Evolutionary conservation across 1,140 invertebrate genomes (phyloP).

Genomic region (Pseudomyrmex concolor): DNA sequence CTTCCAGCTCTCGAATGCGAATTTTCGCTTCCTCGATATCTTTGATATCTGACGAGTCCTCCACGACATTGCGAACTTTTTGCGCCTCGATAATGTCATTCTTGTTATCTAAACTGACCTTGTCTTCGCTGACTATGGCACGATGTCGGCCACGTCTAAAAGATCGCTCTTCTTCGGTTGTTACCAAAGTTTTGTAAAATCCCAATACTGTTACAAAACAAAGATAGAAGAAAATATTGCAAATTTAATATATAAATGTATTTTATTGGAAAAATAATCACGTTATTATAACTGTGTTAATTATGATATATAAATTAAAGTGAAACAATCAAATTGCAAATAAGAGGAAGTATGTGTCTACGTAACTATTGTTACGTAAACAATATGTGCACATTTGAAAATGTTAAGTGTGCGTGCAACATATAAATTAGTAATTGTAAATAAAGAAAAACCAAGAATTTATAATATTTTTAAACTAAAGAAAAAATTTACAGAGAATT

Average conservation of each 20-base stretch:
- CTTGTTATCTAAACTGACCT: constrained; percentile 28
- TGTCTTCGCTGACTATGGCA: constrained; percentile 15
- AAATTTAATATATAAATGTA: not conserved
- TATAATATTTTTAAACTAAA: too few relatives aligned
- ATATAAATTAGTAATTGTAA: not conserved
- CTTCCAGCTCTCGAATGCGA: constrained; percentile 89
- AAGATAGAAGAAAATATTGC: not conserved
- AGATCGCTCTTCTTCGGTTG: constrained; percentile 72
- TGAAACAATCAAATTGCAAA: not conserved
- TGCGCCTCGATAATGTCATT: constrained; percentile 63
- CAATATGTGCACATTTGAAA: not conserved
- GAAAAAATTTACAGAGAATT: not conserved
- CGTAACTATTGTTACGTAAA: constrained; percentile 4
- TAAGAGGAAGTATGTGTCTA: too few relatives aligned
- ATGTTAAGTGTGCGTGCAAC: not conserved
- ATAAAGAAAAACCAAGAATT: not conserved
- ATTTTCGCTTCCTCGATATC: constrained; percentile 87
- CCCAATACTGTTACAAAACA: constrained; percentile 79
- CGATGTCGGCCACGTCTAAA: constrained; percentile 51
- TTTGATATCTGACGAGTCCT: constrained; percentile 81
- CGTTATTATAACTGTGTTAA: not conserved
- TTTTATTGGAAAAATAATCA: not conserved
- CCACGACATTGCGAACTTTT: constrained; percentile 51
- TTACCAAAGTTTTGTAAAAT: constrained; percentile 82
- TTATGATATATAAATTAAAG: not conserved